Percentiles rank a stretch among this genome's conserved stretches.
Evolutionary conservation across 1,140 invertebrate genomes (phyloP).

Genomic region (Epicauta chinensis): DNA sequence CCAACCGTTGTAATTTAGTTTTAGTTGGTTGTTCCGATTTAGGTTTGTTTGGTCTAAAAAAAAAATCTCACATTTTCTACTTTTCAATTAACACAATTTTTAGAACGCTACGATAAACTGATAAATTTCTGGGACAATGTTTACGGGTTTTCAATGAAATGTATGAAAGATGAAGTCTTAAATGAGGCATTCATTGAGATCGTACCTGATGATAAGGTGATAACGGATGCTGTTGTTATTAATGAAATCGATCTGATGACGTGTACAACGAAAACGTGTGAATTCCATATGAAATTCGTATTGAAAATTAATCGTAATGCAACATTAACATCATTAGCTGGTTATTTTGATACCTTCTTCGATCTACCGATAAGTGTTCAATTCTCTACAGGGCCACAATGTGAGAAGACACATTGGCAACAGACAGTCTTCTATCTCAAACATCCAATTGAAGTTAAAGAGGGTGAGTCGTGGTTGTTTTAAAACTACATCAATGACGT

Average conservation of each 20-base stretch:
- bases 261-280: constrained; percentile 72
- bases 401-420: constrained; percentile 90
- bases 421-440: constrained; percentile 88
- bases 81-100: too few species aligned
- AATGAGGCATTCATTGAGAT: constrained; percentile 85
- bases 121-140: constrained; percentile 93
- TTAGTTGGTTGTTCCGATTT: constrained; percentile 84
- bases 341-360: constrained; percentile 90
- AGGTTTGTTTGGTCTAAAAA: too few species aligned
- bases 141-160: constrained; percentile 96
- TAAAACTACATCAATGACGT: too few species aligned
- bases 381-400: constrained; percentile 69
- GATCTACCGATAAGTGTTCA: constrained; percentile 60
- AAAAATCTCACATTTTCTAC: too few species aligned
- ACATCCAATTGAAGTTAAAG: constrained; percentile 60
- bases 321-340: constrained; percentile 78
- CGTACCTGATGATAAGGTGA: constrained; percentile 67
- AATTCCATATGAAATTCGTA: constrained; percentile 73
- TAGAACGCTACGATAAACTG: constrained; percentile 62
- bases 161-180: constrained; percentile 83
- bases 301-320: constrained; percentile 65
- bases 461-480: too few species aligned
- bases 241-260: constrained; percentile 74
- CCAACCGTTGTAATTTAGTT: constrained; percentile 85
- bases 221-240: constrained; percentile 64